Evolutionary conservation across 2,113 vertebrate species (phyloP).

Genomic region (Channa maculata): DNA sequence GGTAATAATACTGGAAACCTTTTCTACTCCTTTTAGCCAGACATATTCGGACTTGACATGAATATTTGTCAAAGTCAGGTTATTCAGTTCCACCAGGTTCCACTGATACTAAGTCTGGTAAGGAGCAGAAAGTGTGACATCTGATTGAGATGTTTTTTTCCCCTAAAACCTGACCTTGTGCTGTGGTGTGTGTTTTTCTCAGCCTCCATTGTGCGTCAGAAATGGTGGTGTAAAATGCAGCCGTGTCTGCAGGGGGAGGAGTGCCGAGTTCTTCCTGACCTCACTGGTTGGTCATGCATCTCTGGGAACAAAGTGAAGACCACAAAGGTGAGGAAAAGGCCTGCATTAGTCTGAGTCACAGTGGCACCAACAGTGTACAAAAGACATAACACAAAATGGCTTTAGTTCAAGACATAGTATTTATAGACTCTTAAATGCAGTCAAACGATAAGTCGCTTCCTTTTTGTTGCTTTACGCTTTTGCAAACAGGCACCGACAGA

Average conservation of each 20-base stretch:
- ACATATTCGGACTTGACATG: slow-evolving; percentile 29
- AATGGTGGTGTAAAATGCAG: slow-evolving; percentile 97
- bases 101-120: slow-evolving; percentile 23
- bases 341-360: slow-evolving; percentile 28
- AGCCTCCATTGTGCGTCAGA: slow-evolving; percentile 93
- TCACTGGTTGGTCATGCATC: slow-evolving; percentile 96
- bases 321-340: slow-evolving; percentile 88
- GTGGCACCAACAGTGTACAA: neutral
- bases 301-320: slow-evolving; percentile 98
- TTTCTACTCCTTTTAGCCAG: slow-evolving; percentile 40
- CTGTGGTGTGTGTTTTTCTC: slow-evolving; percentile 35
- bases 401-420: slow-evolving; percentile 25
- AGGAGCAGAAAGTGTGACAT: slow-evolving; percentile 26
- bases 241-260: slow-evolving; percentile 93
- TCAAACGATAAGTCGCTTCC: neutral
- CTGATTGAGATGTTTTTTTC: slow-evolving; percentile 39
- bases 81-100: slow-evolving; percentile 25
- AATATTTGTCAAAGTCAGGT: slow-evolving; percentile 37
- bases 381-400: slow-evolving; percentile 10
- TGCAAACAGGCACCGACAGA: slow-evolving; percentile 34
- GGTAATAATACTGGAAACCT: slow-evolving; percentile 80
- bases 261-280: slow-evolving; percentile 93
- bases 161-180: slow-evolving; percentile 56
- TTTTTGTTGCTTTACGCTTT: slow-evolving; percentile 26
- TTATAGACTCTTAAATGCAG: slow-evolving; percentile 31